phyloP scores from a whole-genome alignment of 2,797 vertebrate species.

The Mycteria americana region DNA sequence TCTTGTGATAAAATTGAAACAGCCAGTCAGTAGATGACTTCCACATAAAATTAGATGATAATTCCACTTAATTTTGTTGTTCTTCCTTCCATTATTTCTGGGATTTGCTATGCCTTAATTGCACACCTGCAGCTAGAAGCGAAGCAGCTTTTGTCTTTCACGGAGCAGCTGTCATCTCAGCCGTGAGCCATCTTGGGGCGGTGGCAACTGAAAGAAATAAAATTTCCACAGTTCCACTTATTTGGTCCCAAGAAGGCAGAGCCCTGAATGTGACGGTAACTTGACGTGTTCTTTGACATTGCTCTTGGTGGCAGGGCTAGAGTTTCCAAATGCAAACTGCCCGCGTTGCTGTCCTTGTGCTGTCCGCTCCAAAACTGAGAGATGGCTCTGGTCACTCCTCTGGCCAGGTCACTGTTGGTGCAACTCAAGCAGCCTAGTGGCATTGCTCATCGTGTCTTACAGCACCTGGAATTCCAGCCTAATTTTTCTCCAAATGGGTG shows the following conservation, averaged over 20 bases:
- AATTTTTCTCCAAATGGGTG: background rate
- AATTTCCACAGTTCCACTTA: background rate
- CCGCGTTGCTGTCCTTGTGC: fast-evolving
- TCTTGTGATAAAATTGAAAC: background rate
- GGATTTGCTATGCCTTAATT: background rate
- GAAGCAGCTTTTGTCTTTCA: background rate
- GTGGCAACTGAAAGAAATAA: background rate
- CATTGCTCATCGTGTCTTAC: background rate
- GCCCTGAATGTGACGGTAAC: background rate
- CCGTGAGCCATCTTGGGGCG: background rate
- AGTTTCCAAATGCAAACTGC: background rate
- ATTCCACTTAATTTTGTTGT: background rate
- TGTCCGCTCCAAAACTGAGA: background rate
- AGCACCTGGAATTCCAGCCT: background rate
- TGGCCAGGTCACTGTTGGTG: background rate
- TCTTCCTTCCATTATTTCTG: background rate
- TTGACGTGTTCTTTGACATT: background rate
- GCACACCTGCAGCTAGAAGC: background rate
- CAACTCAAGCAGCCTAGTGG: background rate
- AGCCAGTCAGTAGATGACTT: background rate
- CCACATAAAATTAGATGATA: background rate
- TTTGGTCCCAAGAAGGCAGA: background rate
- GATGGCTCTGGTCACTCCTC: background rate
- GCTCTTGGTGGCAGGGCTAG: background rate
- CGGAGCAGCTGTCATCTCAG: background rate